A percentile compares a stretch with the other conserved stretches of the same genome.
Conservation (phyloP, 2,888 invertebrate species). For the Myopa testacea region DNA sequence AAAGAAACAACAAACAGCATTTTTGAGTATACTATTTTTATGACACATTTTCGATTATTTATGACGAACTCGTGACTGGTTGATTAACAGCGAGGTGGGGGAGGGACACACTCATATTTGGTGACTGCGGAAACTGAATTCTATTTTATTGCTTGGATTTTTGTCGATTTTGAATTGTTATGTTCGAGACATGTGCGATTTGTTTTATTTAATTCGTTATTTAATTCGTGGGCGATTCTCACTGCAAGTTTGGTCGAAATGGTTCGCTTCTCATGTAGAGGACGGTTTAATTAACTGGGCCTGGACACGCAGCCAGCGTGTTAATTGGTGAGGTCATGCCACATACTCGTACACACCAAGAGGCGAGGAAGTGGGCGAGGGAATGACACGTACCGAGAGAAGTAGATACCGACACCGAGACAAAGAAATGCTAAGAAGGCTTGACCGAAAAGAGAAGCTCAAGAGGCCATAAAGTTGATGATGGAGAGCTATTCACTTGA, state of each 20-base stretch:
- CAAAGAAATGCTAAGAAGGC: no score
- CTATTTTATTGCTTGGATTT: background rate
- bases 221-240: constrained; percentile 22
- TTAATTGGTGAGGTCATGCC: background rate
- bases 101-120: background rate
- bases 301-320: constrained; percentile 44
- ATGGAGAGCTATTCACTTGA: background rate
- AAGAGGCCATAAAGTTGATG: background rate
- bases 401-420: no score
- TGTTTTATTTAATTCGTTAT: constrained; percentile 21
- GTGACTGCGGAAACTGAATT: background rate
- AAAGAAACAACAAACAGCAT: background rate
- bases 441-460: background rate
- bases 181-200: constrained; percentile 32
- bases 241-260: background rate
- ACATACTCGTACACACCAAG: background rate
- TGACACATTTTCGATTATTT: constrained; percentile 38
- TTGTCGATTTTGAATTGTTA: constrained; percentile 28
- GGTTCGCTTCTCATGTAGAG: background rate
- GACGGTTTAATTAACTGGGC: constrained; percentile 48
- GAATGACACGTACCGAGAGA: background rate
- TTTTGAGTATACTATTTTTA: constrained; percentile 18
- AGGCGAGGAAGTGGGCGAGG: background rate
- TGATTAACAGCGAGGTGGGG: constrained; percentile 39
- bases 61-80: constrained; percentile 45